Evolutionary conservation across 2,888 invertebrate genomes (phyloP).

Genomic region (Orthosia cruda): DNA sequence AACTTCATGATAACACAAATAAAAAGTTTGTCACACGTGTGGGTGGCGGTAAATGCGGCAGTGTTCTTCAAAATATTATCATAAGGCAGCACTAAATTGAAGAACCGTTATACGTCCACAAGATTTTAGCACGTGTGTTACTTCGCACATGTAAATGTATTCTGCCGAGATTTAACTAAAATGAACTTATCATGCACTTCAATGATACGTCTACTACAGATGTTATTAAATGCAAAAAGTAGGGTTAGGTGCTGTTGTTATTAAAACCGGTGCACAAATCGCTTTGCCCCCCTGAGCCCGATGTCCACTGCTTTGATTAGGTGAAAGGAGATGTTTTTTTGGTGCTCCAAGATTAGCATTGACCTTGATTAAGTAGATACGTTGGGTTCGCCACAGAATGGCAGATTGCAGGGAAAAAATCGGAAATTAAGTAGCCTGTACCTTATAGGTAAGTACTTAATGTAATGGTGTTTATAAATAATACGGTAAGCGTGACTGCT

Average conservation of each 20-base stretch:
- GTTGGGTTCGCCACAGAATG: constrained; percentile 63
- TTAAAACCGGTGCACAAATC: constrained; percentile 57
- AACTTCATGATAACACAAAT: constrained; percentile 64
- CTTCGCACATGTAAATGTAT: constrained; percentile 70
- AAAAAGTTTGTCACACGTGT: constrained; percentile 27
- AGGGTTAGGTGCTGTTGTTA: constrained; percentile 70
- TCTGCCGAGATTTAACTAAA: constrained; percentile 77
- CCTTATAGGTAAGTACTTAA: not conserved
- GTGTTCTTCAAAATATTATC: constrained; percentile 26
- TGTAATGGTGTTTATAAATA: constrained; percentile 42
- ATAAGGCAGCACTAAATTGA: constrained; percentile 36
- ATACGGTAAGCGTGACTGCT: not conserved
- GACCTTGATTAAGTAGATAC: constrained; percentile 77
- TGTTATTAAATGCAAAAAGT: constrained; percentile 82
- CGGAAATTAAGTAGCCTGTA: constrained; percentile 3
- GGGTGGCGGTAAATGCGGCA: constrained; percentile 28
- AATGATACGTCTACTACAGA: constrained; percentile 75
- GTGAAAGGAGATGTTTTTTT: constrained; percentile 80
- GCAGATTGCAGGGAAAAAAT: constrained; percentile 23
- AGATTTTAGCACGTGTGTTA: constrained; percentile 60
- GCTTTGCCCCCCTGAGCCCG: constrained; percentile 48
- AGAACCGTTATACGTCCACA: constrained; percentile 49
- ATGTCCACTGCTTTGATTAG: constrained; percentile 67
- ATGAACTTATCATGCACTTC: constrained; percentile 82
- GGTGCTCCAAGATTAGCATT: constrained; percentile 77